A percentile compares a stretch with the other conserved stretches of the same genome.
These are phyloP conservation scores for Elanoides forficatus DNA, from an alignment of 2,113 vertebrate species.

Conservation along the genomic window DNA sequence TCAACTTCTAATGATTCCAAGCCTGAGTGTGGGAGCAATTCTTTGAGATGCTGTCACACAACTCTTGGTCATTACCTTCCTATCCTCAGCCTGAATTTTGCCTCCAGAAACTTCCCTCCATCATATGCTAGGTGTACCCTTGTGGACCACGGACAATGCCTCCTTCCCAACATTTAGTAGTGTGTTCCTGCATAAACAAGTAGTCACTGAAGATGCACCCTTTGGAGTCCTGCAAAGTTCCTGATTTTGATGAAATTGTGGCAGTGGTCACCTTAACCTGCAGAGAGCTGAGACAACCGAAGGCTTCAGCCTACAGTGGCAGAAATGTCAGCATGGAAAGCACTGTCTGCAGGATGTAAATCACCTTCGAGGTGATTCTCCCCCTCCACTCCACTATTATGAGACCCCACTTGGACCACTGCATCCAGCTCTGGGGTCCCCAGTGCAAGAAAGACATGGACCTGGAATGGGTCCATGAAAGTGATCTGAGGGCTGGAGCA, in stretches of 20 bases:
- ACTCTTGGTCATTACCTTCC: neutral
- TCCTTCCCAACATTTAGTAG: neutral
- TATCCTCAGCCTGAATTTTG: neutral
- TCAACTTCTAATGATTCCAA: neutral
- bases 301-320: neutral
- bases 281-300: neutral
- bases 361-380: neutral
- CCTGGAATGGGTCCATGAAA: neutral
- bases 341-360: neutral
- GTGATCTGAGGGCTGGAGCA: neutral
- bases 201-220: neutral
- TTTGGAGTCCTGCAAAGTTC: neutral
- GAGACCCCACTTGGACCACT: neutral
- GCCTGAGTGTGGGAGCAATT: neutral
- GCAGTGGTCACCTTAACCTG: neutral
- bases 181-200: neutral
- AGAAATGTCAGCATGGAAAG: neutral
- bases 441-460: neutral
- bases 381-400: neutral
- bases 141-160: neutral
- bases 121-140: neutral
- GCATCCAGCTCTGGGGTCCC: neutral
- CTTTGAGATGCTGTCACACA: neutral
- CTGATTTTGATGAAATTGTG: neutral
- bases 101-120: neutral